phyloP scores from a whole-genome alignment of 2,888 invertebrate species.

The Saturnia pavonia region DNA sequence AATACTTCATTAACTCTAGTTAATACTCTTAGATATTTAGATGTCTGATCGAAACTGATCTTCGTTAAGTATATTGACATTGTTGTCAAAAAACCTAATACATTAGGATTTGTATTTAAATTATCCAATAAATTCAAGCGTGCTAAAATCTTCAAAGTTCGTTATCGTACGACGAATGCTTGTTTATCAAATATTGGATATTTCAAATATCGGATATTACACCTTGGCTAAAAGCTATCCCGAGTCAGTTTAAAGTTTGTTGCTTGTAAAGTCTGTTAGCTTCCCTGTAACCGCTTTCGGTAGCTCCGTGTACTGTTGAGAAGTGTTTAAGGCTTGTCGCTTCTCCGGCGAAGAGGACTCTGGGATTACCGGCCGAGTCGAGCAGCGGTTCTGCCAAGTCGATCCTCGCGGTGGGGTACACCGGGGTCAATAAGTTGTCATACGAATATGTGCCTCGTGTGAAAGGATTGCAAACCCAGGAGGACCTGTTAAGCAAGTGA shows the following conservation, averaged over 20 bases:
- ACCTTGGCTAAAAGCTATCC: not conserved
- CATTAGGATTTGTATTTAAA: too few species aligned
- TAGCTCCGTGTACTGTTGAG: conserved; percentile 85
- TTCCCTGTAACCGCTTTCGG: conserved; percentile 84
- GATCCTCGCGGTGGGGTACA: conserved; percentile 58
- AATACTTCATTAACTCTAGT: too few species aligned
- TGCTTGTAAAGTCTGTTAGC: conserved; percentile 51
- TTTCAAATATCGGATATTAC: too few species aligned
- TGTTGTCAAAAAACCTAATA: too few species aligned
- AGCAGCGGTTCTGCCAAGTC: conserved; percentile 79
- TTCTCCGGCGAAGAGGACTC: conserved; percentile 78
- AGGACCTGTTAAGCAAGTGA: not conserved
- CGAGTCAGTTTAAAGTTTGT: not conserved
- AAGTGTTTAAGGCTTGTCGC: conserved; percentile 73
- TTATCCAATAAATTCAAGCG: too few species aligned
- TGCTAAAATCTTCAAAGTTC: too few species aligned
- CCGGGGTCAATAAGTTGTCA: conserved; percentile 69
- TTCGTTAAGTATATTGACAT: too few species aligned
- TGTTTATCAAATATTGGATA: too few species aligned
- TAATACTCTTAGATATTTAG: too few species aligned
- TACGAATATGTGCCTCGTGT: conserved; percentile 83
- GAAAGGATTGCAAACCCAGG: conserved; percentile 71
- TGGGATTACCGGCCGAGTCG: conserved; percentile 54
- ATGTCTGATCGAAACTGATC: too few species aligned
- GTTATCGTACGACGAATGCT: too few species aligned